phyloP scores from a whole-genome alignment of 2,797 vertebrate genomes.

The Enteromius thamalakanensis region DNA sequence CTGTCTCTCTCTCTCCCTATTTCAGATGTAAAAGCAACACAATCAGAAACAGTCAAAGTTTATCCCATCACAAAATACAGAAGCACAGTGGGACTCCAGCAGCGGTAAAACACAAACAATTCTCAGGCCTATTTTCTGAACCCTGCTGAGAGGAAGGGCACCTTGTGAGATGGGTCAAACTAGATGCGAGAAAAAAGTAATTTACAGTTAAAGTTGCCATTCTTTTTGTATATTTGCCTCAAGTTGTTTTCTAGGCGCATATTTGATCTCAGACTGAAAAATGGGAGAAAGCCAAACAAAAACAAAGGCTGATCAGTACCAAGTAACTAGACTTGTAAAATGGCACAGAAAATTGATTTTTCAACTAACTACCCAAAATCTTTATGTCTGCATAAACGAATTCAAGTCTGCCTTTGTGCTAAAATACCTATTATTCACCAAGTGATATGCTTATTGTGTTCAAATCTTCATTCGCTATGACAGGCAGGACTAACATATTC shows the following conservation, averaged over 20 bases:
- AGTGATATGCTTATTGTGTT: neutral
- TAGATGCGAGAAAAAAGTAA: conserved; percentile 53
- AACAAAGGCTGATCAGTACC: conserved; percentile 6
- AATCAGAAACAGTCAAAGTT: conserved; percentile 59
- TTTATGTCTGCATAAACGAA: conserved; percentile 5
- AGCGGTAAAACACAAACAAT: conserved; percentile 56
- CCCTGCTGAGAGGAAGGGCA: conserved; percentile 56
- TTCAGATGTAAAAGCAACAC: conserved; percentile 58
- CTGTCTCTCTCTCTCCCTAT: conserved; percentile 34
- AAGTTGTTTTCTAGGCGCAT: conserved; percentile 39
- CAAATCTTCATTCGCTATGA: neutral
- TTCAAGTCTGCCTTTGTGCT: neutral
- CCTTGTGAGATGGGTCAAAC: conserved; percentile 56
- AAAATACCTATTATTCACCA: neutral
- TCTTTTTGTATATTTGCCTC: conserved; percentile 39
- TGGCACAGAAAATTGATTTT: neutral
- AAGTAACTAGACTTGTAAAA: neutral
- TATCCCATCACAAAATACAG: conserved; percentile 56
- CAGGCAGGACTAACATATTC: neutral
- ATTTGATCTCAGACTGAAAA: conserved; percentile 46
- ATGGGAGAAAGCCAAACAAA: conserved; percentile 17
- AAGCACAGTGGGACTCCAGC: conserved; percentile 55
- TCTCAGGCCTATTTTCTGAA: conserved; percentile 56
- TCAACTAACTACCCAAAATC: neutral
- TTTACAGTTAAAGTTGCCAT: conserved; percentile 54